phyloP scores from a whole-genome alignment of 2,888 invertebrate species.

The Andrena bucephala region DNA sequence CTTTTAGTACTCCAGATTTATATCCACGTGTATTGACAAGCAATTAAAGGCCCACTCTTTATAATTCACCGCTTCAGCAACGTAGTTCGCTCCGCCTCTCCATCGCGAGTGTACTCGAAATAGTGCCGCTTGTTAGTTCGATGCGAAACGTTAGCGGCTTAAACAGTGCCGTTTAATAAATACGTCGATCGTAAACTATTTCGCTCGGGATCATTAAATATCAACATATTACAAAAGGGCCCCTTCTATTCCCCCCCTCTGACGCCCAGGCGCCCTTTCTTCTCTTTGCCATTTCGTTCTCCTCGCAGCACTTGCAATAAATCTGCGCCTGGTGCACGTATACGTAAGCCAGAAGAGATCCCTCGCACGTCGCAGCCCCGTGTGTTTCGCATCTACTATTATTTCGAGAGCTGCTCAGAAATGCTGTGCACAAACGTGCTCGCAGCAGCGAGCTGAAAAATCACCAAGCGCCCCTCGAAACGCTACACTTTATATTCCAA shows the following conservation, averaged over 20 bases:
- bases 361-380: constrained; percentile 43
- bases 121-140: constrained; percentile 75
- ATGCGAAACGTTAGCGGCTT: constrained; percentile 70
- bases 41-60: constrained; percentile 31
- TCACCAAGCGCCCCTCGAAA: background rate
- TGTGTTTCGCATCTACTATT: constrained; percentile 72
- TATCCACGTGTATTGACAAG: background rate
- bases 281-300: constrained; percentile 61
- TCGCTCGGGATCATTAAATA: constrained; percentile 80
- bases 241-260: constrained; percentile 27
- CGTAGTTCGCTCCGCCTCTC: constrained; percentile 55
- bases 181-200: constrained; percentile 83
- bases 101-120: constrained; percentile 53
- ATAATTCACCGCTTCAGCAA: constrained; percentile 29
- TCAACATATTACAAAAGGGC: constrained; percentile 78
- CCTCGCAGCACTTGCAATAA: constrained; percentile 73
- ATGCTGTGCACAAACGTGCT: constrained; percentile 61
- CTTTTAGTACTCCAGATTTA: background rate
- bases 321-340: constrained; percentile 69
- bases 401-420: constrained; percentile 67
- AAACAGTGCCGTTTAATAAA: constrained; percentile 81
- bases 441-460: constrained; percentile 41
- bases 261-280: constrained; percentile 32
- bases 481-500: background rate
- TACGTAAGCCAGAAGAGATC: constrained; percentile 29